Base-by-base conservation (phyloP, 2,113 vertebrate genomes). In the Marmota flaviventris region DNA sequence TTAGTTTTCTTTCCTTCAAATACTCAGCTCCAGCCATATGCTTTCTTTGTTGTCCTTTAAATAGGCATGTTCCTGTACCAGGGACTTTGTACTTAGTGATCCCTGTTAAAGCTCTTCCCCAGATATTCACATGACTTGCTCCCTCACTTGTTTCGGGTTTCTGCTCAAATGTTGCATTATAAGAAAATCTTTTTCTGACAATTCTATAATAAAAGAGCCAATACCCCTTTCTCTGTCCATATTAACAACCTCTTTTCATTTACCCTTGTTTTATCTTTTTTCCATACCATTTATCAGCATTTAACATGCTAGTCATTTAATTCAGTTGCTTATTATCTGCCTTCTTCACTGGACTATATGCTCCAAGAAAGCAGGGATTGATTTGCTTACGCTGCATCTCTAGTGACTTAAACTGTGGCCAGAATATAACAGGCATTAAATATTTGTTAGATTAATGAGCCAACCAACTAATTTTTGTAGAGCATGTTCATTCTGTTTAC, bases 391-490 rank as follows among this genome's bases (percentile, higher is more conserved):
- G 63, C 67, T 65, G 3, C 75, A 67, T 51, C 75, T 90, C 72
- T 70, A 93, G 5, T 67, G 8, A 37, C 69, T 61, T 95, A 29
- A 95, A 37, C 17, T 75, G 20, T 70, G 34, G 29, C 51, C 95
- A 8, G 25, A 70, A 34, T 82, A 70, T 63, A 70, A 90, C 3
- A 89, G 37, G 53, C 27, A 9, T 92, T 85, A 79, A 77, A 56
- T 79, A 79, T 61, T 86, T 86, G 48, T 77, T 70, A 93, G 32
- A 89, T 81, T 42, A 92, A 61, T 75, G 12, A 97, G 69, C 53
- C 27, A 63, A n/a, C 20, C 39, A 76, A 39, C 11, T 82, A 69
- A 51, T 45, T 69, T 73, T 85, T 32, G 34, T 85, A 39, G 65
- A 78, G 32, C 34, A 27, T 32, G 34, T 72, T 90, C 12, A n/a